phyloP scores from a whole-genome alignment of 2,888 invertebrate genomes.

The Latrodectus elegans region DNA sequence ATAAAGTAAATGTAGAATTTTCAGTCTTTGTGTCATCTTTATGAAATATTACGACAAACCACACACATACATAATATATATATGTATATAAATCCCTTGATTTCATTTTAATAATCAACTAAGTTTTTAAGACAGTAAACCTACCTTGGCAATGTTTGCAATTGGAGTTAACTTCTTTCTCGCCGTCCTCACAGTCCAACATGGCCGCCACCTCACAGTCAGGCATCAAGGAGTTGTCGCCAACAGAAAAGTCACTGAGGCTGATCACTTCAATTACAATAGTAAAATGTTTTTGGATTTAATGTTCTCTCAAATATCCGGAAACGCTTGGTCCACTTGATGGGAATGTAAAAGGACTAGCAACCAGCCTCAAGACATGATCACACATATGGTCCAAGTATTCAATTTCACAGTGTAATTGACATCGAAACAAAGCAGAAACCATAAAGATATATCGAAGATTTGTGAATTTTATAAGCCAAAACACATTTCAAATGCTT shows the following conservation, averaged over 20 bases:
- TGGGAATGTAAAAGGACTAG: background rate
- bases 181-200: constrained; percentile 67
- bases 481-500: no score
- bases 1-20: no score
- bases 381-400: background rate
- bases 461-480: no score
- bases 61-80: no score
- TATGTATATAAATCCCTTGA: no score
- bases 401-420: background rate
- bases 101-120: no score
- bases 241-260: background rate
- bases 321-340: background rate
- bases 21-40: no score
- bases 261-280: no score
- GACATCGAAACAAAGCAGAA: background rate
- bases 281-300: no score
- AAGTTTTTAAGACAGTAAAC: background rate
- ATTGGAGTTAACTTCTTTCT: constrained; percentile 62
- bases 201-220: constrained; percentile 63
- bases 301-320: background rate
- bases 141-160: constrained; percentile 66
- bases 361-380: background rate
- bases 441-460: no score
- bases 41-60: no score
- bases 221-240: constrained; percentile 26